phyloP scores from a whole-genome alignment of 2,888 invertebrate species.

The Chouioia cunea region DNA sequence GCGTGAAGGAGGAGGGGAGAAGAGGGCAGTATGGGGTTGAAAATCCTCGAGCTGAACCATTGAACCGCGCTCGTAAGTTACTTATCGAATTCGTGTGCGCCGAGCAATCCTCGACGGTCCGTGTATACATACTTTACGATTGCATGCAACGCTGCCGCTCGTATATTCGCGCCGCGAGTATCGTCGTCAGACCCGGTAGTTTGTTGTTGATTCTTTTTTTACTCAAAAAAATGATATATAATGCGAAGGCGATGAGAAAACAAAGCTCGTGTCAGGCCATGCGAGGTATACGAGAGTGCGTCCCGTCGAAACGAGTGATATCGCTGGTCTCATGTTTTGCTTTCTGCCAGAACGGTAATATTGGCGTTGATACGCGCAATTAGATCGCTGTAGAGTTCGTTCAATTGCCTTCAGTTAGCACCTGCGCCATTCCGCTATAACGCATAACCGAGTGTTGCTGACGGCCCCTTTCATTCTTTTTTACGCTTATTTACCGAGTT shows the following conservation, averaged over 20 bases:
- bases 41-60: constrained; percentile 2
- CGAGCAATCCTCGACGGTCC: no score
- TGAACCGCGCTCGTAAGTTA: constrained; percentile 22
- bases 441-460: no score
- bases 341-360: constrained; percentile 15
- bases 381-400: constrained; percentile 31
- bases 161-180: no score
- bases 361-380: constrained; percentile 27
- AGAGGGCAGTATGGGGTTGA: constrained; percentile 2
- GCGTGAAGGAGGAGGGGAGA: no score
- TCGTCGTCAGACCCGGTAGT: no score
- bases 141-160: no score
- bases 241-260: constrained; percentile 5
- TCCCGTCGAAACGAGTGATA: constrained; percentile 22
- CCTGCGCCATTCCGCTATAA: constrained; percentile 7
- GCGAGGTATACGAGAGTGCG: neutral
- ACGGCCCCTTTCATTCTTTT: no score
- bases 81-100: constrained; percentile 26
- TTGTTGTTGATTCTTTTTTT: no score
- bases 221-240: neutral
- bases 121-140: no score
- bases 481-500: no score
- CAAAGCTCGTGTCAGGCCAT: constrained; percentile 3
- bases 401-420: constrained; percentile 27
- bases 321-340: constrained; percentile 22